These are phyloP conservation scores for Lamellibrachia satsuma DNA, from an alignment of 2,888 invertebrate species.

Conservation along the genomic window DNA sequence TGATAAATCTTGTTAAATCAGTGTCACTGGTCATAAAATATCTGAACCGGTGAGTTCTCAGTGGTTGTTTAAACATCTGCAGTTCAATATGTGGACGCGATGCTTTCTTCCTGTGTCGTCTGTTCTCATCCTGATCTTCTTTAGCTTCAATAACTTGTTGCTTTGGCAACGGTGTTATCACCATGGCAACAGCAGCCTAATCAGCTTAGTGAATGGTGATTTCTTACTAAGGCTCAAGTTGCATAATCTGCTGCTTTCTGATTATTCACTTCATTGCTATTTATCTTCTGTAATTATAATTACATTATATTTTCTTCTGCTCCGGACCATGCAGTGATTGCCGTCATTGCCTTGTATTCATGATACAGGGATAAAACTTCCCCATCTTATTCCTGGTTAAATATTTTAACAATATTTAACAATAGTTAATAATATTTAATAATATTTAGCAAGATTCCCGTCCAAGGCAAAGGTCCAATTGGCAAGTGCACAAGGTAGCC, in stretches of 20 bases:
- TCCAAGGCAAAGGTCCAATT: no score
- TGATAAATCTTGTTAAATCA: no score
- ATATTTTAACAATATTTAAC: no score
- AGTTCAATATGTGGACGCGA: background rate
- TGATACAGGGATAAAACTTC: no score
- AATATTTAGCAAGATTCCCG: no score
- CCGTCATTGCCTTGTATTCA: no score
- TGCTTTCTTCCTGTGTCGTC: background rate
- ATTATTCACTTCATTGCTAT: background rate
- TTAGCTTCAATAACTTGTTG: background rate
- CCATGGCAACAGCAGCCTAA: background rate
- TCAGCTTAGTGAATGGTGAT: background rate
- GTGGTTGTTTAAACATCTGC: background rate
- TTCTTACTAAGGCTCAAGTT: background rate
- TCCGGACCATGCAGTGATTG: background rate
- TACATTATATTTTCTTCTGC: conserved; percentile 4
- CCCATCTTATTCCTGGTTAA: no score
- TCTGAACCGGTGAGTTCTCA: no score
- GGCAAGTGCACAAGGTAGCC: no score
- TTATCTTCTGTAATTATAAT: background rate
- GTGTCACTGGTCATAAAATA: no score
- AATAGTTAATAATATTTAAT: no score
- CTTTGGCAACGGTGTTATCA: background rate
- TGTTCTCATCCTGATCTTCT: background rate
- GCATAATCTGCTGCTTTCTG: background rate